A percentile compares a stretch with the other conserved stretches of the same genome.
phyloP scores from a whole-genome alignment of 2,888 invertebrate genomes.

The Lottia scabra region DNA sequence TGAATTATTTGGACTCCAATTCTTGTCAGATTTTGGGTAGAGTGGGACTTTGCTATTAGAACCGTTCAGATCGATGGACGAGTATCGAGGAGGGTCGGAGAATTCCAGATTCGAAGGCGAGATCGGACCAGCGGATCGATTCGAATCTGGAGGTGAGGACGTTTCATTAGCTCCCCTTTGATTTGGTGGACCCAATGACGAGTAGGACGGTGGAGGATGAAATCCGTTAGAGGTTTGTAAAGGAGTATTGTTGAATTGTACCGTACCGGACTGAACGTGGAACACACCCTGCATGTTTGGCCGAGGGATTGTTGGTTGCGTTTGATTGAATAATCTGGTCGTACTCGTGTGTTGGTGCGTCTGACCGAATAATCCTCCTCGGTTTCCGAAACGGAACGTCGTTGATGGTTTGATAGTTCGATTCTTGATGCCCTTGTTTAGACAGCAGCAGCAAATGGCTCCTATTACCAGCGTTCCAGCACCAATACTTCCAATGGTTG shows the following conservation, averaged over 20 bases:
- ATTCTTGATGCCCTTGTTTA: not conserved
- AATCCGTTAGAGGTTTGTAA: not conserved
- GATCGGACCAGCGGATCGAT: not conserved
- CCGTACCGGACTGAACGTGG: not conserved
- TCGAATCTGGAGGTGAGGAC: not conserved
- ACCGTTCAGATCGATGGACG: not conserved
- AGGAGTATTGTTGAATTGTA: not conserved
- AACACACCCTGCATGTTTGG: not conserved
- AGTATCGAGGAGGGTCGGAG: not conserved
- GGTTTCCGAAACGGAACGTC: not conserved
- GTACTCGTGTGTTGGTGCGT: not conserved
- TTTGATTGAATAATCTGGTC: too few relatives aligned
- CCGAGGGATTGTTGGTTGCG: not conserved
- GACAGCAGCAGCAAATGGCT: not conserved
- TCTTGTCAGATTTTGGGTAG: not conserved
- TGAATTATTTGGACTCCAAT: not conserved
- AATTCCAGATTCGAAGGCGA: not conserved
- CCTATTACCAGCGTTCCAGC: not conserved
- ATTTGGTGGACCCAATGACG: not conserved
- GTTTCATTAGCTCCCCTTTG: not conserved
- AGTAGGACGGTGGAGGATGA: not conserved
- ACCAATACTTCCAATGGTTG: not conserved
- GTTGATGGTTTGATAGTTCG: not conserved
- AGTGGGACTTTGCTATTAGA: too few relatives aligned
- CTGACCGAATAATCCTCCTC: not conserved